Percentiles rank a stretch among this genome's conserved stretches.
Evolutionary conservation across 2,888 invertebrate genomes (phyloP).

Genomic region (Chromoteleia sp.): DNA sequence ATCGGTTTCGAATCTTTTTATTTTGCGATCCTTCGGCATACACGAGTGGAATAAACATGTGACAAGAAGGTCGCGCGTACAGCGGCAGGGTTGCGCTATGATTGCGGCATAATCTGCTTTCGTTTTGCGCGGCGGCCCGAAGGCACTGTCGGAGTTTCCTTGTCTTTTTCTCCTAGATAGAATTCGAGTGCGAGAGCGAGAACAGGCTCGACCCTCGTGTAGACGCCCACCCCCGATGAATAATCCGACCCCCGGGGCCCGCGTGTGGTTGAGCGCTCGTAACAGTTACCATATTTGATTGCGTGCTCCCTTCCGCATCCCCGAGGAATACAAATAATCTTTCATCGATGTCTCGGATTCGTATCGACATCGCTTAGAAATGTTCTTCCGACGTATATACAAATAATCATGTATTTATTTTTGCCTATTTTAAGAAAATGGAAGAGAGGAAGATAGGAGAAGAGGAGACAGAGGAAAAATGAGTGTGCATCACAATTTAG

Average conservation of each 20-base stretch:
- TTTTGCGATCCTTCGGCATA: conserved; percentile 10
- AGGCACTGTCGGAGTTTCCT: conserved; percentile 46
- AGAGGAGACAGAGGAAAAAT: too few relatives aligned
- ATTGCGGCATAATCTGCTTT: conserved; percentile 84
- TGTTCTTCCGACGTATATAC: not conserved
- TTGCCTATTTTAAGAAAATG: conserved; percentile 4
- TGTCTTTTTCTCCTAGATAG: conserved; percentile 32
- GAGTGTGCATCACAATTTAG: too few relatives aligned
- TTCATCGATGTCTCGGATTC: conserved; percentile 32
- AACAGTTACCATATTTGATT: conserved; percentile 84
- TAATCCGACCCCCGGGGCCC: conserved; percentile 83
- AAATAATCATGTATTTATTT: not conserved
- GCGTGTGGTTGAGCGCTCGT: conserved; percentile 83
- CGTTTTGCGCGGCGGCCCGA: conserved; percentile 74
- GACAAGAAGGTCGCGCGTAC: conserved; percentile 33
- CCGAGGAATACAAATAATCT: conserved; percentile 75
- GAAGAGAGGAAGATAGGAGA: too few relatives aligned
- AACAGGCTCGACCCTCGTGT: conserved; percentile 44
- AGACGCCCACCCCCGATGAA: conserved; percentile 77
- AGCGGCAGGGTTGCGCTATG: conserved; percentile 73
- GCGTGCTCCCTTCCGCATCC: conserved; percentile 75
- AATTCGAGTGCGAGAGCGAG: conserved; percentile 29
- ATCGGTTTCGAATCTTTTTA: conserved; percentile 19
- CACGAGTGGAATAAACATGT: conserved; percentile 57
- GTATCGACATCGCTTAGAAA: conserved; percentile 7